Conservation (phyloP, 1,140 invertebrate species). For the Lasioglossum baleicum region DNA sequence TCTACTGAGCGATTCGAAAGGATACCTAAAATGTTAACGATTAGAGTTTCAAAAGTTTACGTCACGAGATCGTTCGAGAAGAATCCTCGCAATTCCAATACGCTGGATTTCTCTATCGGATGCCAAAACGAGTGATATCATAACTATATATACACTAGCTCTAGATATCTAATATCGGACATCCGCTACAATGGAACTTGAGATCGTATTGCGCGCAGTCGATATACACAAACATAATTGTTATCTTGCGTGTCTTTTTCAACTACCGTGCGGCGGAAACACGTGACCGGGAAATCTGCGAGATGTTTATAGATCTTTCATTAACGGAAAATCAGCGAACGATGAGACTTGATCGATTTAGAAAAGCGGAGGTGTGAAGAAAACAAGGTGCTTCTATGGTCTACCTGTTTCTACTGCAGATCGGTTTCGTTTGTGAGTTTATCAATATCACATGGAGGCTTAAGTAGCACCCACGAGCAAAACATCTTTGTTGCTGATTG, state of each 20-base stretch:
- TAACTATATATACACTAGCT: constrained; percentile 30
- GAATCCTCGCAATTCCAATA: neutral
- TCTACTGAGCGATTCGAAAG: too few relatives aligned
- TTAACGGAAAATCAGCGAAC: neutral
- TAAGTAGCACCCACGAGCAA: too few relatives aligned
- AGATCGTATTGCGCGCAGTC: constrained; percentile 21
- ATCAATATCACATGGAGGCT: too few relatives aligned
- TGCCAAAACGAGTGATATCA: constrained; percentile 15
- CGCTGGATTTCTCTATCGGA: neutral
- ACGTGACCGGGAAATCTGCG: neutral
- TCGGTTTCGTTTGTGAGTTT: neutral
- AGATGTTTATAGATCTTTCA: neutral
- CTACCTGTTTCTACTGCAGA: neutral
- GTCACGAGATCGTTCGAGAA: neutral
- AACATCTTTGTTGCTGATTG: too few relatives aligned
- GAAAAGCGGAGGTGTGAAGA: neutral
- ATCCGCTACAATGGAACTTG: constrained; percentile 49
- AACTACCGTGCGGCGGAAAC: constrained; percentile 14
- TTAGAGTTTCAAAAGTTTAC: too few relatives aligned
- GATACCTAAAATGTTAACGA: too few relatives aligned
- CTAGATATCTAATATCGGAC: constrained; percentile 57
- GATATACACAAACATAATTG: constrained; percentile 53
- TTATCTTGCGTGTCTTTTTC: constrained; percentile 51
- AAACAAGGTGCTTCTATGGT: neutral
- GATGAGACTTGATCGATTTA: neutral